These are phyloP conservation scores for Ciconia stormi DNA, from an alignment of 2,113 vertebrate species.

Conservation along the genomic window DNA sequence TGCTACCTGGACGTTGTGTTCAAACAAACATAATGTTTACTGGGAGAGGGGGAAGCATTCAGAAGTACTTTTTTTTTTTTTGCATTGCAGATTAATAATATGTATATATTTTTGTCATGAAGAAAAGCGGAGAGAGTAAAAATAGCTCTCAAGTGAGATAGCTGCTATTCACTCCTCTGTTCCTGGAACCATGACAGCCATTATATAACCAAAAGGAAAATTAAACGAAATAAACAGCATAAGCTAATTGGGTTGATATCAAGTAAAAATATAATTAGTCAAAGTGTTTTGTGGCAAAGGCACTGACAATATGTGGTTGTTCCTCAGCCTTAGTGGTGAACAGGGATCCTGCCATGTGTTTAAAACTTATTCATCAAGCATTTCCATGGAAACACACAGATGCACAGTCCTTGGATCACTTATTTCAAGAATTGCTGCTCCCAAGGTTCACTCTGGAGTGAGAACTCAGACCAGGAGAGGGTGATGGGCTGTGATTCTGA, in stretches of 20 bases:
- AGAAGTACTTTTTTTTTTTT: background rate
- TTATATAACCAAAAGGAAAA: constrained; percentile 56
- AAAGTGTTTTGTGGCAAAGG: constrained; percentile 2
- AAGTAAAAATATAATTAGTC: constrained; percentile 45
- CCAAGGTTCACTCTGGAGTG: background rate
- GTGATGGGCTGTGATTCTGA: background rate
- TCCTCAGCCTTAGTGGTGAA: background rate
- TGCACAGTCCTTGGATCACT: background rate
- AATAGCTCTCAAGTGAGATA: constrained; percentile 47
- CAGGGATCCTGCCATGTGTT: constrained; percentile 29
- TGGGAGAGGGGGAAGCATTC: background rate
- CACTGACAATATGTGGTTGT: background rate
- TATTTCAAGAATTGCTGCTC: constrained; percentile 11
- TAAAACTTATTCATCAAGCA: constrained; percentile 32
- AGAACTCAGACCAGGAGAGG: background rate
- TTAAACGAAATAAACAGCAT: constrained; percentile 14
- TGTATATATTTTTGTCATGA: background rate
- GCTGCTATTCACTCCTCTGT: constrained; percentile 31
- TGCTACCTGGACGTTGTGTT: background rate
- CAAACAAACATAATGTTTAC: background rate
- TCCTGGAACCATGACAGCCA: constrained; percentile 46
- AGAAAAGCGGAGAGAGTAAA: constrained; percentile 25
- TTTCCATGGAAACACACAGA: constrained; percentile 57
- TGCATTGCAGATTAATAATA: constrained; percentile 2
- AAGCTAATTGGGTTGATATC: constrained; percentile 34